Conservation (phyloP, 2,113 vertebrate genomes). For the Antennarius striatus region DNA sequence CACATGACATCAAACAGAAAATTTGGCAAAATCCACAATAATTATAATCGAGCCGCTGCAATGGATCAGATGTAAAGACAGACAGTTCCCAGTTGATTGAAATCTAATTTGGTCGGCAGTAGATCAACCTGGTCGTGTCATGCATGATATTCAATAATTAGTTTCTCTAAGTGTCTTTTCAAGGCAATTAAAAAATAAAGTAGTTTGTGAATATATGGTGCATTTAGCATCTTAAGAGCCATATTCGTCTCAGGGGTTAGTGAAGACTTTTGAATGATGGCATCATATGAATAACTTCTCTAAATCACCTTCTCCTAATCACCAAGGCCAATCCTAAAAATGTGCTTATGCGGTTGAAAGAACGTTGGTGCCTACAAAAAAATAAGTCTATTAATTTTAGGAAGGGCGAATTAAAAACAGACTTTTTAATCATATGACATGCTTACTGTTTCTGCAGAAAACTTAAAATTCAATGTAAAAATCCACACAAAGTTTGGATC, state of each 20-base stretch:
- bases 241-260: conserved; percentile 16
- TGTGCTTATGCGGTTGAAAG: no score
- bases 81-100: conserved; percentile 1
- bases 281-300: no score
- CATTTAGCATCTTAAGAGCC: conserved; percentile 12
- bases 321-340: no score
- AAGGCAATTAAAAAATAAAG: no score
- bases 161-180: no score
- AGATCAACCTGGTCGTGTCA: conserved; percentile 14
- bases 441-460: neutral
- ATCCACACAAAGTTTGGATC: neutral
- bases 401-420: no score
- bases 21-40: conserved; percentile 34
- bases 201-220: neutral
- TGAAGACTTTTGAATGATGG: neutral
- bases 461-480: neutral
- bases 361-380: no score
- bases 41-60: neutral
- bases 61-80: neutral
- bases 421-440: no score
- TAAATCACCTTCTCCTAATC: no score
- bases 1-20: conserved; percentile 46
- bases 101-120: conserved; percentile 24
- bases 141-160: conserved; percentile 1
- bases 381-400: no score